Percentiles rank a stretch among this genome's conserved stretches.
Conservation (phyloP, 2,888 invertebrate species). For the Leucophenga maculata region DNA sequence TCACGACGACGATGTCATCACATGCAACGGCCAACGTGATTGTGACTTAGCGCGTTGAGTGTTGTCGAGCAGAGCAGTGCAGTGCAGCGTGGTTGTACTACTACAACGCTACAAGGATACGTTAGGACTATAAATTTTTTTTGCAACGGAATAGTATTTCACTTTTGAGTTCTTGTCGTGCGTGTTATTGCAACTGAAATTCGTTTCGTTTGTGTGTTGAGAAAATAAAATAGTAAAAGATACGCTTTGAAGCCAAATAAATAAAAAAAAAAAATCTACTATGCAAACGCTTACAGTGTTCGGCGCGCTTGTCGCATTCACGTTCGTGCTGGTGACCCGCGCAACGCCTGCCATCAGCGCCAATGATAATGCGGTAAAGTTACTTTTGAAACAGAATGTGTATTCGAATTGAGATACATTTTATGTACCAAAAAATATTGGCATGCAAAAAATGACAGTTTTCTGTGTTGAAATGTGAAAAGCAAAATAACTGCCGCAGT, state of each 20-base stretch:
- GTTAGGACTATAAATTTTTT: background rate
- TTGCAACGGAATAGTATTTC: background rate
- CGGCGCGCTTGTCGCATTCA: conserved; percentile 54
- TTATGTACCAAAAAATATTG: too few relatives aligned
- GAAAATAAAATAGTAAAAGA: conserved; percentile 29
- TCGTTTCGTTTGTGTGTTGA: conserved; percentile 30
- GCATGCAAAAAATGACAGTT: too few relatives aligned
- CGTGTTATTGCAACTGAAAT: background rate
- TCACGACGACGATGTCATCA: conserved; percentile 70
- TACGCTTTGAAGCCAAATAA: conserved; percentile 1
- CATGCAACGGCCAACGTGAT: conserved; percentile 45
- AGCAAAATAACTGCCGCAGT: too few relatives aligned
- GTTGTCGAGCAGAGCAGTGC: conserved; percentile 23
- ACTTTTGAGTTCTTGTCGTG: background rate
- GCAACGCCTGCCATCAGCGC: conserved; percentile 65
- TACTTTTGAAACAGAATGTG: too few relatives aligned
- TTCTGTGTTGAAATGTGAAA: too few relatives aligned
- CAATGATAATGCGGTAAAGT: conserved; percentile 67
- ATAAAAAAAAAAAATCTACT: conserved; percentile 27
- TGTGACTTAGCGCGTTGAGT: conserved; percentile 32
- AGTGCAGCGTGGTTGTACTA: conserved; percentile 1
- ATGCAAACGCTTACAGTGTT: conserved; percentile 59
- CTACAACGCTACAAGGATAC: conserved; percentile 11
- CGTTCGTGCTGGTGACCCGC: conserved; percentile 48
- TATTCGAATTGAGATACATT: too few relatives aligned